A percentile compares a stretch with the other conserved stretches of the same genome.
phyloP scores from a whole-genome alignment of 2,888 invertebrate genomes.

The Theristus sp. region DNA sequence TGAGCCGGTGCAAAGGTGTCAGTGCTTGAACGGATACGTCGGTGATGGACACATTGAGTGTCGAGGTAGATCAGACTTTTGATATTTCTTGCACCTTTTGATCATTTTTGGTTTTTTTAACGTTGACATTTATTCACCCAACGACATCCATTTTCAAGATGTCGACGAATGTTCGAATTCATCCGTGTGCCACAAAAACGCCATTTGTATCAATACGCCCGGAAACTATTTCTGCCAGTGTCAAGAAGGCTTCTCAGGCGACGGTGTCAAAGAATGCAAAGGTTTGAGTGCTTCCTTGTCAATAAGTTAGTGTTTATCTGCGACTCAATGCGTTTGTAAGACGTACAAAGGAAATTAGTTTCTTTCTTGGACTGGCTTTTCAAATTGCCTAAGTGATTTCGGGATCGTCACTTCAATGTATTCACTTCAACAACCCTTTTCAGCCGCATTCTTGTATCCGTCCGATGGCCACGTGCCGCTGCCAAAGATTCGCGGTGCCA shows the following conservation, averaged over 20 bases:
- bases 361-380: too few relatives aligned
- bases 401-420: too few relatives aligned
- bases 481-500: conserved; percentile 15
- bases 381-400: too few relatives aligned
- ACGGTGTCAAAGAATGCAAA: conserved; percentile 20
- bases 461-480: conserved; percentile 16
- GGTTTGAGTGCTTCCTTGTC: neutral
- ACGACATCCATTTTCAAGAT: neutral
- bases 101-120: too few relatives aligned
- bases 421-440: too few relatives aligned
- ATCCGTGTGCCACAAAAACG: conserved; percentile 17
- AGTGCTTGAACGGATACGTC: conserved; percentile 23
- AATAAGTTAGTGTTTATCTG: too few relatives aligned
- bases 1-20: conserved; percentile 22
- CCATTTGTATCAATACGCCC: conserved; percentile 24
- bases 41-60: conserved; percentile 19
- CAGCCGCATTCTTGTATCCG: conserved; percentile 17
- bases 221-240: conserved; percentile 27
- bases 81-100: neutral
- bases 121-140: too few relatives aligned
- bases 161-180: neutral
- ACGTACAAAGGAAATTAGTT: too few relatives aligned
- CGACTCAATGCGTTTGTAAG: too few relatives aligned
- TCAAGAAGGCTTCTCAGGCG: conserved; percentile 20
- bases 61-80: neutral